Evolutionary conservation across 2,113 vertebrate species (phyloP).

Genomic region (Ardeotis arabs): DNA sequence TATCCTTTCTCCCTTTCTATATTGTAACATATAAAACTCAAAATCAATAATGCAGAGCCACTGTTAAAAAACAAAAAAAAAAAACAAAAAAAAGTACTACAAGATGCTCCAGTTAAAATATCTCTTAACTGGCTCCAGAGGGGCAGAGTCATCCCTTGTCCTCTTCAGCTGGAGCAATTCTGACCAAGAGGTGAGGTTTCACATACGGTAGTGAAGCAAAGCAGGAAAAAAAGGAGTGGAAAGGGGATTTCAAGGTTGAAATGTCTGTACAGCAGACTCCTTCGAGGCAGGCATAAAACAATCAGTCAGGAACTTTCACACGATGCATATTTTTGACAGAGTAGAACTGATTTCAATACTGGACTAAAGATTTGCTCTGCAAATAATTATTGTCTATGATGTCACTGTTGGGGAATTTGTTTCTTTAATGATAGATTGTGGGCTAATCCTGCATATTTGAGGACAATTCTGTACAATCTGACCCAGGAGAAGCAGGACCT

Average conservation of each 20-base stretch:
- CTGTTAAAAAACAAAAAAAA: neutral
- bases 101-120: slow-evolving; percentile 22
- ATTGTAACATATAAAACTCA: neutral
- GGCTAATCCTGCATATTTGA: neutral
- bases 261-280: neutral
- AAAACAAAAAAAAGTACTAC: neutral
- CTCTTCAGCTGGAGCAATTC: slow-evolving; percentile 11
- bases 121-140: slow-evolving; percentile 56
- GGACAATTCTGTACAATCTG: neutral
- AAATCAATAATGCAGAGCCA: slow-evolving; percentile 52
- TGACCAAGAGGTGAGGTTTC: slow-evolving; percentile 33
- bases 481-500: neutral
- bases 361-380: neutral
- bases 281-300: neutral
- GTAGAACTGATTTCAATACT: neutral
- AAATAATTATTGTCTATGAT: neutral
- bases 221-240: neutral
- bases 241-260: slow-evolving; percentile 43
- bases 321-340: neutral
- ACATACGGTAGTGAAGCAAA: neutral
- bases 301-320: slow-evolving; percentile 12
- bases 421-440: neutral
- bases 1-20: neutral
- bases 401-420: neutral
- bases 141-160: neutral